Evolutionary conservation across 2,113 vertebrate genomes (phyloP), one percentile per base, ranked within the genome.

Genomic region (Nycticebus coucang): DNA sequence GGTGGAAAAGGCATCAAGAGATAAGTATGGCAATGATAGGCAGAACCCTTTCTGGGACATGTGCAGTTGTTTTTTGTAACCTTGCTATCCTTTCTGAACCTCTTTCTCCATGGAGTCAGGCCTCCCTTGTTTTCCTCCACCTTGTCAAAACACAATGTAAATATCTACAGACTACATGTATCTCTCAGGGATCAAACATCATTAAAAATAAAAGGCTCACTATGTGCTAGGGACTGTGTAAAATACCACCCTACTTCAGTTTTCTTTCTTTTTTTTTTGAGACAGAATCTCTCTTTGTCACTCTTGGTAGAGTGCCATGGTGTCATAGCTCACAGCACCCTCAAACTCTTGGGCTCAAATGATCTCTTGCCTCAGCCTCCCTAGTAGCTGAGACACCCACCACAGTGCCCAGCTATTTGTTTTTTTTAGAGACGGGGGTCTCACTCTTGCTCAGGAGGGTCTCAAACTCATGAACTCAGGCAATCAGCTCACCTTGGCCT

Each of bases 91-190:
- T 79, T 92, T 60, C 75, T 26, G 26, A 92, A 81, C 4, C n/a
- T n/a, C 10, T 72, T 80, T 89, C 37, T 91, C 30, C 72, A 64
- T 13, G 55, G 50, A 79, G 30, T 59, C 78, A 75, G 50, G 30
- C 14, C 55, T 81, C 62, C 74, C 15, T 91, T 77, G 13, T 66
- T 45, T 59, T 78, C 55, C 41, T 82, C 72, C 12, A 72, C 53
- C 64, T 81, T 74, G 37, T 87, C 80, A 92, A 82, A 86, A 78
- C 60, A 92, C 22, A 86, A 71, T 53, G 37, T 18, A 71, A 80
- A 62, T 15, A 55, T 55, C 53, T 87, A 60, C 24, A 45, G 82
- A 62, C 55, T 28, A 89, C 24, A 62, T 45, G 19, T 24, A 86
- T 30, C 62, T 57, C 69, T 69, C 50, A 68, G 55, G 6, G 57